Evolutionary conservation across 2,113 vertebrate species (phyloP).

Genomic region (Scortum barcoo): DNA sequence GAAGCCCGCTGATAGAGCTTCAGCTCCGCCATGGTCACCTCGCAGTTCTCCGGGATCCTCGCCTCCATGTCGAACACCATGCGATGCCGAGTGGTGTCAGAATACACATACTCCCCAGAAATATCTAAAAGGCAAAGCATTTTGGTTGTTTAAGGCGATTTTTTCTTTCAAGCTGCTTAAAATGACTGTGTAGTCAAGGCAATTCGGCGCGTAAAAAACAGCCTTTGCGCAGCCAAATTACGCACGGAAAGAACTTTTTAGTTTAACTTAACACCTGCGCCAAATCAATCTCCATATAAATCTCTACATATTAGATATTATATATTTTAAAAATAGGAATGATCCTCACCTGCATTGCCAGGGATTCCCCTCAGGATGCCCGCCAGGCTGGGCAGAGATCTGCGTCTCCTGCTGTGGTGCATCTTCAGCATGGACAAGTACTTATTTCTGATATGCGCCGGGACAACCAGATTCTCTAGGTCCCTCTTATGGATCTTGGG

Average conservation of each 20-base stretch:
- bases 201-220: conserved; percentile 45
- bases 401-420: conserved; percentile 88
- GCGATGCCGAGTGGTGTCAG: conserved; percentile 85
- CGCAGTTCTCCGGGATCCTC: conserved; percentile 90
- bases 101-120: conserved; percentile 86
- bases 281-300: background rate
- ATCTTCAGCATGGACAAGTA: conserved; percentile 90
- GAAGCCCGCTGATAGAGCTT: conserved; percentile 92
- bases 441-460: conserved; percentile 87
- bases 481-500: conserved; percentile 88
- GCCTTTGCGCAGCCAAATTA: conserved; percentile 19
- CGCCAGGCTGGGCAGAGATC: conserved; percentile 89
- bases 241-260: conserved; percentile 9
- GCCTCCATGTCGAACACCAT: conserved; percentile 93
- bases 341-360: conserved; percentile 87
- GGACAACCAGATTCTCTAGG: conserved; percentile 88
- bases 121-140: conserved; percentile 81
- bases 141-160: background rate
- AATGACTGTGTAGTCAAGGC: background rate
- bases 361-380: conserved; percentile 90
- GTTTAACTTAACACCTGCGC: rapidly evolving
- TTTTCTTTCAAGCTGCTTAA: background rate
- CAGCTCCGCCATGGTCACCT: conserved; percentile 94
- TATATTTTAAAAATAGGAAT: background rate
- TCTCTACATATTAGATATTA: background rate